These are phyloP conservation scores for Dryoscopus gambensis DNA, from an alignment of 2,113 vertebrate species.

Conservation along the genomic window DNA sequence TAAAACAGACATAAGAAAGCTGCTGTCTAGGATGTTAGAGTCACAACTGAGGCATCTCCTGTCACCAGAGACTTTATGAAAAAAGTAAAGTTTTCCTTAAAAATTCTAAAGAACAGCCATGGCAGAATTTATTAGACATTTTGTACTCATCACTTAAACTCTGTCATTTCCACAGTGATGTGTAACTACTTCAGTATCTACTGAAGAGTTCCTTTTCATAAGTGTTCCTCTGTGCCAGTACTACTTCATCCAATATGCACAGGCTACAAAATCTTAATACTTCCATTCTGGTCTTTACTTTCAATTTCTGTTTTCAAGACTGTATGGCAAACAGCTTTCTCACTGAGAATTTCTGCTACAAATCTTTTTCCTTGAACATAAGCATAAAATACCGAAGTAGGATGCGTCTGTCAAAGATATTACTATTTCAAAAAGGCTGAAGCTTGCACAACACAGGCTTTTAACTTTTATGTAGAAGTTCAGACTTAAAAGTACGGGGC, in stretches of 20 bases:
- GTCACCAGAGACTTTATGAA: neutral
- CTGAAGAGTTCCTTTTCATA: neutral
- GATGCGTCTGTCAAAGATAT: neutral
- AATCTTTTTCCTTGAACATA: neutral
- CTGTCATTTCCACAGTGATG: neutral
- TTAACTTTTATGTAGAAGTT: neutral
- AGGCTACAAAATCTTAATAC: neutral
- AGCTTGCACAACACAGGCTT: neutral
- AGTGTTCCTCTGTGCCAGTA: neutral
- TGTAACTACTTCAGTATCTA: neutral
- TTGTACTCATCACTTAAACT: neutral
- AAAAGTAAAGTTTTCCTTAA: neutral
- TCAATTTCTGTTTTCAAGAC: neutral
- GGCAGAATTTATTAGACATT: neutral
- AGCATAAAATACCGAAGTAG: neutral
- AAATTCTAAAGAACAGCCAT: neutral
- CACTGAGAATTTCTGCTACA: neutral
- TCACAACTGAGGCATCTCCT: neutral
- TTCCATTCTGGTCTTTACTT: neutral
- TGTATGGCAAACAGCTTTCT: neutral
- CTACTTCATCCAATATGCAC: neutral
- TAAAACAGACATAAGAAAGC: neutral
- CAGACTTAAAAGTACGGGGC: neutral
- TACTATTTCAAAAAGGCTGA: neutral
- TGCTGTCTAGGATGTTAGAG: neutral